phyloP scores from a whole-genome alignment of 2,888 invertebrate genomes.

The Drosophila sordidapex region DNA sequence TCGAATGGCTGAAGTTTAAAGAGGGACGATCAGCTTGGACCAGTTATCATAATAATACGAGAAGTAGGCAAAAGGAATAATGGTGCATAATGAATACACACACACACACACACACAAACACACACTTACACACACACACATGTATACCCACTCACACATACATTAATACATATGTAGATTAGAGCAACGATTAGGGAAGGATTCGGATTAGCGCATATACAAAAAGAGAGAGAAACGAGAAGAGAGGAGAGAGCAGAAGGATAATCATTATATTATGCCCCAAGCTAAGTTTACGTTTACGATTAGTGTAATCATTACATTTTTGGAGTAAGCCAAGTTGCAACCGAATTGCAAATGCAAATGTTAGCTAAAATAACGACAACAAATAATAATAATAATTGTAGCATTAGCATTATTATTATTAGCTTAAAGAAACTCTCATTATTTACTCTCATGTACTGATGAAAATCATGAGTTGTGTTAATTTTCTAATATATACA shows the following conservation, averaged over 20 bases:
- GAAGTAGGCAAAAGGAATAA: slow-evolving; percentile 74
- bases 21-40: slow-evolving; percentile 66
- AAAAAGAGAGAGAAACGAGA: slow-evolving; percentile 15
- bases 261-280: slow-evolving; percentile 44
- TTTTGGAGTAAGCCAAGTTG: slow-evolving; percentile 48
- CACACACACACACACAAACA: slow-evolving; percentile 18
- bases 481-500: background rate
- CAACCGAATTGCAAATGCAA: slow-evolving; percentile 29
- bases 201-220: slow-evolving; percentile 15
- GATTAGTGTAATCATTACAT: slow-evolving; percentile 55
- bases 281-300: slow-evolving; percentile 71
- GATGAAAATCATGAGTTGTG: slow-evolving; percentile 12
- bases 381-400: slow-evolving; percentile 22
- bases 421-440: background rate
- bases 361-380: slow-evolving; percentile 23
- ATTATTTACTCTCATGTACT: slow-evolving; percentile 30
- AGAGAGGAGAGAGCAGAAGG: slow-evolving; percentile 22
- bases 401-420: slow-evolving; percentile 50
- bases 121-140: slow-evolving; percentile 28
- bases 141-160: slow-evolving; percentile 25
- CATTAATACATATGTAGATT: slow-evolving; percentile 43
- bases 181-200: slow-evolving; percentile 40
- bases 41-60: slow-evolving; percentile 73
- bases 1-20: slow-evolving; percentile 38
- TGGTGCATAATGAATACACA: slow-evolving; percentile 65